These are phyloP conservation scores for Tadarida brasiliensis DNA, from an alignment of 2,797 vertebrate species.

Conservation along the genomic window DNA sequence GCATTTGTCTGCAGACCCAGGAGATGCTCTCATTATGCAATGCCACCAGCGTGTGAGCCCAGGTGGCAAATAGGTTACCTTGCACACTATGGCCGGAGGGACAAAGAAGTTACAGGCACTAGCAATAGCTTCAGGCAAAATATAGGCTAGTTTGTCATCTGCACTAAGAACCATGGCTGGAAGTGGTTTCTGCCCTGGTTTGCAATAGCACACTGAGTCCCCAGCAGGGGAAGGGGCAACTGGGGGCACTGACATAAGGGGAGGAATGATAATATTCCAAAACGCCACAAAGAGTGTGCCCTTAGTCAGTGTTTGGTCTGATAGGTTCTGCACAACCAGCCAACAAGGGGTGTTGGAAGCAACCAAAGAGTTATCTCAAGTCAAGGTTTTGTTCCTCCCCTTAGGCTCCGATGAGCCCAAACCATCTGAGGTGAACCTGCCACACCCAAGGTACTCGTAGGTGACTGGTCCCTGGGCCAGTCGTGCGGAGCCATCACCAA, in stretches of 20 bases:
- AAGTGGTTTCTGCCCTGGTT: neutral
- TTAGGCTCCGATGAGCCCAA: too few relatives aligned
- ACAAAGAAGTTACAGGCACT: neutral
- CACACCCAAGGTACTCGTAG: too few relatives aligned
- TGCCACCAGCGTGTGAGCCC: too few relatives aligned
- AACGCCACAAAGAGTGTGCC: neutral
- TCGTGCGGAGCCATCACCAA: too few relatives aligned
- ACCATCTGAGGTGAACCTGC: too few relatives aligned
- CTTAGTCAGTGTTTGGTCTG: neutral
- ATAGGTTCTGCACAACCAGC: neutral
- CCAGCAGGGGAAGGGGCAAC: neutral
- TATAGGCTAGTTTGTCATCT: neutral
- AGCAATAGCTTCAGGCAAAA: neutral
- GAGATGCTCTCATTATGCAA: neutral
- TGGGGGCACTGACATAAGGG: neutral
- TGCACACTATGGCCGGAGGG: neutral
- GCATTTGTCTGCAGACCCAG: neutral
- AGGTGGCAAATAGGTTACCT: neutral
- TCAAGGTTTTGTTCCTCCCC: neutral
- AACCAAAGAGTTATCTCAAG: neutral
- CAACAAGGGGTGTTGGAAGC: neutral
- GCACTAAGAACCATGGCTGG: neutral
- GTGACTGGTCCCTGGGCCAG: too few relatives aligned
- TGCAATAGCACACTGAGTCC: neutral
- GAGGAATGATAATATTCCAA: neutral